phyloP scores from a whole-genome alignment of 2,113 vertebrate genomes.

The Pachyramphus minor region DNA sequence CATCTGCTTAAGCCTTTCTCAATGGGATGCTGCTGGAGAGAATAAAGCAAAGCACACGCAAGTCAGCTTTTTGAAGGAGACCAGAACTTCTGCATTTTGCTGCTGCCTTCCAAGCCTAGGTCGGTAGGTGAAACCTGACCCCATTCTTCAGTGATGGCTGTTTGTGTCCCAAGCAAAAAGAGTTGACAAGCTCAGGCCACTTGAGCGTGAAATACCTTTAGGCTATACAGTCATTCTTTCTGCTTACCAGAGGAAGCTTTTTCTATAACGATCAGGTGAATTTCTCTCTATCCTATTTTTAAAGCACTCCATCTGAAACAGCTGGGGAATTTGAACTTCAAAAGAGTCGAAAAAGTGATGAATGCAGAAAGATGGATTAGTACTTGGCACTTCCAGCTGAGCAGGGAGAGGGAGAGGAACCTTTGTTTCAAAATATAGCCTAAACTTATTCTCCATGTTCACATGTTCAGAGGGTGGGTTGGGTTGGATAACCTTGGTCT shows the following conservation, averaged over 20 bases:
- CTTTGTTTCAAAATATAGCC: background rate
- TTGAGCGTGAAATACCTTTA: background rate
- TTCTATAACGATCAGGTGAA: background rate
- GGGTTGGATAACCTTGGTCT: background rate
- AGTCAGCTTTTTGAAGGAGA: background rate
- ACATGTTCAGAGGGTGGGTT: background rate
- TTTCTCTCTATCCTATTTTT: slow-evolving; percentile 16
- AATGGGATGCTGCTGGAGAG: background rate
- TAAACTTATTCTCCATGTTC: background rate
- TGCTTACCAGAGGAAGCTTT: background rate
- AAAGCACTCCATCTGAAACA: background rate
- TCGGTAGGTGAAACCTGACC: background rate
- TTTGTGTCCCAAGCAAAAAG: background rate
- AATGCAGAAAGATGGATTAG: slow-evolving; percentile 10
- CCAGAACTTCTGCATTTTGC: background rate
- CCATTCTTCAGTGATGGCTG: background rate
- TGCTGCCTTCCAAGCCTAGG: background rate
- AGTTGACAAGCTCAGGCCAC: background rate
- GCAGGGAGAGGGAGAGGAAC: background rate
- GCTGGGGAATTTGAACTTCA: background rate
- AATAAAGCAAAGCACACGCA: background rate
- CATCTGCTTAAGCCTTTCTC: background rate
- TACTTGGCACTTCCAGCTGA: background rate
- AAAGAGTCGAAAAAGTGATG: background rate
- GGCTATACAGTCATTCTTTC: background rate